phyloP scores from a whole-genome alignment of 2,888 invertebrate species.

The Andricus curvator region DNA sequence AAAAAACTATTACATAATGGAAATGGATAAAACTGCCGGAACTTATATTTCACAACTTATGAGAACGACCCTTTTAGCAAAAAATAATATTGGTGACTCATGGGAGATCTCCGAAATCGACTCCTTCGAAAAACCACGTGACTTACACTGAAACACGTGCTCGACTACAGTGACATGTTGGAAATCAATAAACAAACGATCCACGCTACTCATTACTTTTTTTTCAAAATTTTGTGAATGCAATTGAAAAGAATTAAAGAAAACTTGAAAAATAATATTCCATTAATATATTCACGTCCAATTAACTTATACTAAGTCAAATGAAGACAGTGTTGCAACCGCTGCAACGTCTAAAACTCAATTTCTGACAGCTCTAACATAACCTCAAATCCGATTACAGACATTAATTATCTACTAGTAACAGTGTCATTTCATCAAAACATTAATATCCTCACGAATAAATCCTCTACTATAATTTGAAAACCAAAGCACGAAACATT shows the following conservation, averaged over 20 bases:
- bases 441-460: not conserved
- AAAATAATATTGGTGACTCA: too few species aligned
- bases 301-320: not conserved
- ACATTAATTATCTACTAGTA: not conserved
- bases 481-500: too few species aligned
- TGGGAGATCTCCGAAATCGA: not conserved
- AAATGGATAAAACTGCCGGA: too few species aligned
- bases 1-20: too few species aligned
- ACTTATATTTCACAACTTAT: too few species aligned
- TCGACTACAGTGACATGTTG: not conserved
- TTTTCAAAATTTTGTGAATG: not conserved
- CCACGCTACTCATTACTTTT: not conserved
- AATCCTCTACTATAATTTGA: not conserved
- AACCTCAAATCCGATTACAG: not conserved
- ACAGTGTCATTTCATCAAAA: not conserved
- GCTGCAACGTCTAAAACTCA: not conserved
- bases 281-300: not conserved
- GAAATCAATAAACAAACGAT: conserved; percentile 5
- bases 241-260: not conserved
- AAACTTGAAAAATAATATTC: not conserved
- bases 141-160: conserved; percentile 29
- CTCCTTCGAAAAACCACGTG: conserved; percentile 10
- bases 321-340: too few species aligned
- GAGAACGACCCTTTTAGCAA: too few species aligned
- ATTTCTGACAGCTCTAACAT: not conserved